Base-by-base conservation (phyloP, 2,113 vertebrate genomes). In the Pampusana beccarii region DNA sequence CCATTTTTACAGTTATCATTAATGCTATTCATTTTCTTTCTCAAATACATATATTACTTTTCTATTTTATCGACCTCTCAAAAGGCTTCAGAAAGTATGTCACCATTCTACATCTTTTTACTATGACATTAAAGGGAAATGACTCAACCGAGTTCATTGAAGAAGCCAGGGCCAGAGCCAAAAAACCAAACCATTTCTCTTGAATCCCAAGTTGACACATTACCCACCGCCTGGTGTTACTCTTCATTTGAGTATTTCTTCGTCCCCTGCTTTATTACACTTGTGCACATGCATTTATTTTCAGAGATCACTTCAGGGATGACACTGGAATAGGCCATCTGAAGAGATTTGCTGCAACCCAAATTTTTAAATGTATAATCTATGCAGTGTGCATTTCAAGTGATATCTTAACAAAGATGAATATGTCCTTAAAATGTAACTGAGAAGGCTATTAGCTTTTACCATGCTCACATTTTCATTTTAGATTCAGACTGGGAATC, bases 1-100 rank as follows among this genome's bases (percentile, higher is more conserved):
- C 81, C 40, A 90, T 86, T 96, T 96, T 91, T 96, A 85, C 80
- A 91, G 88, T 81, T 94, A 89, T 56, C 94, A 86, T 94, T 96
- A 97, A 91, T 81, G 34, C 69, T 92, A 33, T 67, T 97, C 54
- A 38, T 93, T 78, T 96, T 88, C 74, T 57, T 90, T 94, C 56
- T 86, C 94, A 93, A 95, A 97, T 46, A 82, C 33, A 62, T 91
- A 64, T 34, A 60, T 72, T 81, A 74, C 67, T 88, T 77, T 50
- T 51, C 4, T 18, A 65, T 88, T 86, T 93, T 62, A 80, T 0
- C 83, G 69, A 64, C 44, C 20, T 87, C 78, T 84, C 64, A 13
- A 82, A 94, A 87, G 48, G 48, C 73, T 95, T 71, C 70, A 81
- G 78, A 66, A 95, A 89, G 42, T 60, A 72, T 90, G 85, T 79